These are phyloP conservation scores for Halichoeres trimaculatus DNA, from an alignment of 2,113 vertebrate species.

Conservation along the genomic window DNA sequence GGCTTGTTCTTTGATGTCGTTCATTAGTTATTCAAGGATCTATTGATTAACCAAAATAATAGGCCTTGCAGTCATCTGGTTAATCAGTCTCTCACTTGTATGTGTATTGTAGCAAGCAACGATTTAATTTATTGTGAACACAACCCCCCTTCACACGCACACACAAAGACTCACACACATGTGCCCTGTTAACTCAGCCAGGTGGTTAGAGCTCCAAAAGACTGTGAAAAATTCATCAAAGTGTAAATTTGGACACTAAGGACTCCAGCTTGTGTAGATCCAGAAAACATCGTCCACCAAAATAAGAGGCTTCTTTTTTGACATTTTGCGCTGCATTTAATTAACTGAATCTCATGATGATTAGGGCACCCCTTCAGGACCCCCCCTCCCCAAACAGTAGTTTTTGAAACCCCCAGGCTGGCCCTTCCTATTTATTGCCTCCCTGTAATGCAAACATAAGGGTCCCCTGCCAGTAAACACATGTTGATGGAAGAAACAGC, in stretches of 20 bases:
- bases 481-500: slow-evolving; percentile 84
- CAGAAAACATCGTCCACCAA: slow-evolving; percentile 26
- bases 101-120: slow-evolving; percentile 59
- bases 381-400: slow-evolving; percentile 62
- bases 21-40: slow-evolving; percentile 77
- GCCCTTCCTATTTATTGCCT: slow-evolving; percentile 80
- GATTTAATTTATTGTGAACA: slow-evolving; percentile 60
- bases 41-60: slow-evolving; percentile 81
- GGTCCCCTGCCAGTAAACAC: slow-evolving; percentile 82
- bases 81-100: slow-evolving; percentile 68
- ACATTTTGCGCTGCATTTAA: slow-evolving; percentile 61
- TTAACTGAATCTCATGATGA: slow-evolving; percentile 55
- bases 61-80: slow-evolving; percentile 71
- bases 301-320: slow-evolving; percentile 42
- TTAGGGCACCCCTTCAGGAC: slow-evolving; percentile 53
- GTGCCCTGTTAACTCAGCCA: slow-evolving; percentile 54
- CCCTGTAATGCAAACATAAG: slow-evolving; percentile 81
- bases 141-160: background rate
- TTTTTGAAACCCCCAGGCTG: slow-evolving; percentile 66
- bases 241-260: slow-evolving; percentile 61
- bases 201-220: slow-evolving; percentile 54
- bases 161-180: slow-evolving; percentile 2
- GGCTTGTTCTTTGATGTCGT: slow-evolving; percentile 70
- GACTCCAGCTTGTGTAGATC: slow-evolving; percentile 40
- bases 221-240: slow-evolving; percentile 77